Evolutionary conservation across 2,113 vertebrate species (phyloP).

Genomic region (Melanocharis versteri): DNA sequence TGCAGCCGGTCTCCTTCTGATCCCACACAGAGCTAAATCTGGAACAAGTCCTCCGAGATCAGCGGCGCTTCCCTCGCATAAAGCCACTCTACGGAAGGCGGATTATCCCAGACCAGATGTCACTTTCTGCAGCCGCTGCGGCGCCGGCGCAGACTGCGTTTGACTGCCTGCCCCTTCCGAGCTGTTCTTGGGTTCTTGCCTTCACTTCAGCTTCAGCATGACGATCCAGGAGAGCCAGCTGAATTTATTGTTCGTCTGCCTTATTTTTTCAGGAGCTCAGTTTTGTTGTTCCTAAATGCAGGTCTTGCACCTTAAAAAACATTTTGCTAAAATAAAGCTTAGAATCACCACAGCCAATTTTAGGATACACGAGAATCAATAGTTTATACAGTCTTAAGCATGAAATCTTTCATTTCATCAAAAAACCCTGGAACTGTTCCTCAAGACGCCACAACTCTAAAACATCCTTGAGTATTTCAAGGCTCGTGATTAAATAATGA

Average conservation of each 20-base stretch:
- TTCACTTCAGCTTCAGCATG: neutral
- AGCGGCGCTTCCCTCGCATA: neutral
- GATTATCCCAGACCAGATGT: slow-evolving; percentile 53
- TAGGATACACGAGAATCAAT: neutral
- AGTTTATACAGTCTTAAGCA: neutral
- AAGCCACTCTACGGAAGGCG: neutral
- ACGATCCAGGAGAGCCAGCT: neutral
- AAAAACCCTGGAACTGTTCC: neutral
- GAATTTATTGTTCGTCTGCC: neutral
- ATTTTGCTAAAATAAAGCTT: neutral
- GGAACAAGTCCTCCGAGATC: slow-evolving; percentile 36
- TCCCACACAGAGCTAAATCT: neutral
- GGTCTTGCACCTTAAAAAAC: neutral
- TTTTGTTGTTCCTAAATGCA: neutral
- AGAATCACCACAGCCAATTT: neutral
- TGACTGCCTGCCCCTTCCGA: neutral
- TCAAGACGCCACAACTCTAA: neutral
- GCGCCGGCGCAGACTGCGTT: fast-evolving
- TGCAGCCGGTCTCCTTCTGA: neutral
- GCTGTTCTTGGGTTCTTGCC: neutral
- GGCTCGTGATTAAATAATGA: neutral
- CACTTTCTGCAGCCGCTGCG: neutral
- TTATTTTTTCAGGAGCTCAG: neutral
- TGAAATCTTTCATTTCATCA: neutral
- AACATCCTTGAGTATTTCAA: neutral